Evolutionary conservation across 2,113 vertebrate species (phyloP).

Genomic region (Chionodraco myersi): DNA sequence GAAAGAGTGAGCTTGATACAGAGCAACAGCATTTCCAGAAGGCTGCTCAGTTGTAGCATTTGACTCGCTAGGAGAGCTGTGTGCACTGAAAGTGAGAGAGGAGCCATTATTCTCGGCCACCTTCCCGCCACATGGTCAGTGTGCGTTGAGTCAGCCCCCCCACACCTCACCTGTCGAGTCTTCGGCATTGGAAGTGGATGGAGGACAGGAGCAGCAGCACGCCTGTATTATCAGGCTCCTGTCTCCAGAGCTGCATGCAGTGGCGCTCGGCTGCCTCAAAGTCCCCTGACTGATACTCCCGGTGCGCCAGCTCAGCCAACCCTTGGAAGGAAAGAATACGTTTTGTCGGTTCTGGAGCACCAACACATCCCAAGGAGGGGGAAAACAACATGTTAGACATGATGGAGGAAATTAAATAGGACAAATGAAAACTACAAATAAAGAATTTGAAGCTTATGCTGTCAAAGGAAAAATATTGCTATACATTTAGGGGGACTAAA

Average conservation of each 20-base stretch:
- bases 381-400: constrained; percentile 94
- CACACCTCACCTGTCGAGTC: constrained; percentile 94
- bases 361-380: constrained; percentile 91
- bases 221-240: constrained; percentile 99
- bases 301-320: constrained; percentile 99
- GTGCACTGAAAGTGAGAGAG: constrained; percentile 27
- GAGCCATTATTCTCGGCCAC: constrained; percentile 26
- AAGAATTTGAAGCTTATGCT: constrained; percentile 39
- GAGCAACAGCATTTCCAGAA: constrained; percentile 2
- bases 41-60: neutral
- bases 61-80: constrained; percentile 24
- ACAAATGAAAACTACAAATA: constrained; percentile 72
- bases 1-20: neutral
- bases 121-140: constrained; percentile 31
- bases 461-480: constrained; percentile 22
- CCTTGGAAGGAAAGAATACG: constrained; percentile 99
- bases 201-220: constrained; percentile 97
- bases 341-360: constrained; percentile 99
- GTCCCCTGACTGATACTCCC: constrained; percentile 99
- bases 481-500: constrained; percentile 3
- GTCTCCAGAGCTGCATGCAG: constrained; percentile 99
- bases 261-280: constrained; percentile 99
- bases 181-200: constrained; percentile 99
- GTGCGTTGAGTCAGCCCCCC: constrained; percentile 13
- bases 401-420: constrained; percentile 87